Base-by-base conservation (phyloP, 2,797 vertebrate genomes). In the Microctenopoma steveboyesi region DNA sequence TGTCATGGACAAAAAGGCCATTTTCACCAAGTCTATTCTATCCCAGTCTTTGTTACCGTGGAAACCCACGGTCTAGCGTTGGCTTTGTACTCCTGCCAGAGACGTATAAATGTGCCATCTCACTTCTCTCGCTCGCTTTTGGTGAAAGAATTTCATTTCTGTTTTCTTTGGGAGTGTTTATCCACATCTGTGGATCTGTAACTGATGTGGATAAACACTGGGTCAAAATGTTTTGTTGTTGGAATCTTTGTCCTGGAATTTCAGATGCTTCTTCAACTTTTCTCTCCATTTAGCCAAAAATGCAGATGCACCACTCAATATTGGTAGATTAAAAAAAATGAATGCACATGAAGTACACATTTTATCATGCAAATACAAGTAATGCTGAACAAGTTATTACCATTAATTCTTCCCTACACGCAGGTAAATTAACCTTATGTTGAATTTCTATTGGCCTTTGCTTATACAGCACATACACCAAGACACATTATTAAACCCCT, bases 11-110 rank as follows among this genome's bases (percentile, higher is more conserved):
- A 84, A 76, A 87, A 84, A 74, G 66, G 13, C 61, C 64, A 22
- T 70, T 89, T 82, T 83, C 55, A 59, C 64, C 58, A 65, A 7
- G 4, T 67, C 55, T 70, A 47, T 62, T 40, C 64, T 30, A 2
- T 62, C 22, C 78, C 30, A 40, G 82, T 54, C 71, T 77, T 64
- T 54, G 91, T 92, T 89, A 67, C 87, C 82, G 85, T 90, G 86
- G 91, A 83, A 90, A 90, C 89, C 37, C 50, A 16, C 68, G 50
- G 69, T 79, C 79, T 84, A 40, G 66, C 80, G 83, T 77, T 81
- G 51, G 66, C 70, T 90, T 88, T 90, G 86, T 84, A 64, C 74
- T 83, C 76, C 77, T 62, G 70, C 49, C 35, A 74, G 74, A 81
- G 64, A 60, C 57, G 79, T 79, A 64, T 54, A 77, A 86, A 82